phyloP scores from a whole-genome alignment of 2,113 vertebrate species.

The Diphyllodes magnificus region DNA sequence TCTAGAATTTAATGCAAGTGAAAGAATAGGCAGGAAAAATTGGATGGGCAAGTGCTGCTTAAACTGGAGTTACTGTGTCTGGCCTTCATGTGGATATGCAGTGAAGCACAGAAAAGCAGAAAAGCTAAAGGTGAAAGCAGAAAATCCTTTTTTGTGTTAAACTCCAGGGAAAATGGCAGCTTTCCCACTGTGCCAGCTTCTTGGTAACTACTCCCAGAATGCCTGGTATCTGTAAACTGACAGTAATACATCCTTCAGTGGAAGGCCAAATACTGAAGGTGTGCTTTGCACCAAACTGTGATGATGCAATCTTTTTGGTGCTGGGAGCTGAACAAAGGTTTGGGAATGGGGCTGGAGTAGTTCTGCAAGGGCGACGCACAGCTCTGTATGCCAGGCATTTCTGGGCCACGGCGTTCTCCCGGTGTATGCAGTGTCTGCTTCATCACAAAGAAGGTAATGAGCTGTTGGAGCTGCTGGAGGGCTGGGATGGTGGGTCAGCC shows the following conservation, averaged over 20 bases:
- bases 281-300: not conserved
- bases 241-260: not conserved
- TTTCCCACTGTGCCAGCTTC: not conserved
- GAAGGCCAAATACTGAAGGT: not conserved
- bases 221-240: not conserved
- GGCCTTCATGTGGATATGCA: not conserved
- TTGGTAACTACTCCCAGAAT: not conserved
- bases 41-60: not conserved
- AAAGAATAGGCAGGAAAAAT: not conserved
- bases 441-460: not conserved
- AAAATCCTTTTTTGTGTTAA: not conserved
- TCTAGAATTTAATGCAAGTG: not conserved
- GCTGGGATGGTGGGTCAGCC: not conserved
- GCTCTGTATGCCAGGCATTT: not conserved
- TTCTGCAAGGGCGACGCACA: not conserved
- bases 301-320: not conserved
- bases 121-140: not conserved
- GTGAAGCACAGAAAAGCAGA: not conserved
- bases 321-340: not conserved
- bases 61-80: not conserved
- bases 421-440: not conserved
- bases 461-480: not conserved
- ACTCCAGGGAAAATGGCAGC: not conserved
- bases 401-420: rapidly evolving
- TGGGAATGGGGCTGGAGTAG: not conserved